Conservation (phyloP, 2,888 invertebrate species). For the Priocnemis perturbator region DNA sequence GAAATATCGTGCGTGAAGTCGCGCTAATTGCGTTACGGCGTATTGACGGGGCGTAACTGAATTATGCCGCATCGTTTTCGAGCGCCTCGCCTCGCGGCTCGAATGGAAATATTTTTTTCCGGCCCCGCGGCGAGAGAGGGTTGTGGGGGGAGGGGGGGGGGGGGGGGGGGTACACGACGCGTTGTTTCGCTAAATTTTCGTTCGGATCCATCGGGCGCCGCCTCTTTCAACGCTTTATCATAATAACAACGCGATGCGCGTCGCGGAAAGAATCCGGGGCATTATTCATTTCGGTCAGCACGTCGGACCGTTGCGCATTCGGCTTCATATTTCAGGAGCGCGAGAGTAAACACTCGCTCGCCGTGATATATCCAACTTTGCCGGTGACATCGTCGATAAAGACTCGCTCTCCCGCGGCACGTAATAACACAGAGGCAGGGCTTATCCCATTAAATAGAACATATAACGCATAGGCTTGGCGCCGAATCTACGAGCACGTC, state of each 20-base stretch:
- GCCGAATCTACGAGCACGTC: neutral
- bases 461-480: neutral
- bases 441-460: neutral
- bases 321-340: constrained; percentile 16
- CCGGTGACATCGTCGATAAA: constrained; percentile 16
- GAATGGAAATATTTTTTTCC: too few species aligned
- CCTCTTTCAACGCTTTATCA: constrained; percentile 11
- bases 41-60: too few species aligned
- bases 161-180: too few species aligned
- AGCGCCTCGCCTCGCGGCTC: too few species aligned
- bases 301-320: constrained; percentile 13
- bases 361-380: constrained; percentile 16
- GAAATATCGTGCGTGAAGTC: too few species aligned
- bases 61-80: too few species aligned
- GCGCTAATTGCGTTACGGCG: too few species aligned
- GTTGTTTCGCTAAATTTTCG: too few species aligned
- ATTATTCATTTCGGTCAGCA: constrained; percentile 22
- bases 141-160: too few species aligned
- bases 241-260: constrained; percentile 7
- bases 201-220: too few species aligned
- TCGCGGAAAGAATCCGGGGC: constrained; percentile 11
- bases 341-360: constrained; percentile 12
- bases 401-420: neutral
- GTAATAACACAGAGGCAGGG: neutral
- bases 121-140: too few species aligned